Evolutionary conservation across 1,140 invertebrate species (phyloP), one percentile per base, ranked within the genome.

Genomic region (Drosophila repletoides): DNA sequence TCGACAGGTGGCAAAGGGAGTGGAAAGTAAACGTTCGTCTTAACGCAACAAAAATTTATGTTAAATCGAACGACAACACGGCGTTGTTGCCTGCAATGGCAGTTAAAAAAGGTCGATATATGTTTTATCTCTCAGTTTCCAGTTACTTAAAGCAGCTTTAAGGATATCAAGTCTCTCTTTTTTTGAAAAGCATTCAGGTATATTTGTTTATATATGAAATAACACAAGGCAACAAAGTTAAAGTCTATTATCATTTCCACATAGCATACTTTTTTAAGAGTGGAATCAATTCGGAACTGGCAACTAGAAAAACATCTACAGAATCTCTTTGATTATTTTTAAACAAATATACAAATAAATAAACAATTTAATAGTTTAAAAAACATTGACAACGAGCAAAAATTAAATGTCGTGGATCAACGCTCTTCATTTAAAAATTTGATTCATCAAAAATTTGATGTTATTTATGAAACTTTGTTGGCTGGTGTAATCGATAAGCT

Each of bases 31-130:
- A n/a, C n/a, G n/a, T n/a, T n/a, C n/a, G 31, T 34, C 31, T 64
- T 64, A 56, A 43, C 45, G 33, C 43, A 58, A 33, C 43, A 43
- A 38, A 79, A 86, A 86, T 86, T 86, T 79, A 86, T 86, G 75
- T 86, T 87, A 76, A 86, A 86, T 79, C 80, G 80, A 86, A 86
- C 55, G 52, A 33, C 63, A 61, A 55, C 63, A 76, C 38, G 19
- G 17, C 36, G 45, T 28, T 53, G 38, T 56, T 48, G 66, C 80
- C 76, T 55, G 66, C n/a, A n/a, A 48, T 38, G 53, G 41, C 77
- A 79, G 79, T 84, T 77, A 79, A 67, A 51, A 76, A 73, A 56
- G 38, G 52, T 65, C 29, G 58, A 59, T 68, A 45, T 72, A 53
- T 53, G 29, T 36, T 70, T 74, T 79, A 83, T 79, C 80, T 71